Conservation (phyloP, 2,888 invertebrate genomes). For the Formica aserva region DNA sequence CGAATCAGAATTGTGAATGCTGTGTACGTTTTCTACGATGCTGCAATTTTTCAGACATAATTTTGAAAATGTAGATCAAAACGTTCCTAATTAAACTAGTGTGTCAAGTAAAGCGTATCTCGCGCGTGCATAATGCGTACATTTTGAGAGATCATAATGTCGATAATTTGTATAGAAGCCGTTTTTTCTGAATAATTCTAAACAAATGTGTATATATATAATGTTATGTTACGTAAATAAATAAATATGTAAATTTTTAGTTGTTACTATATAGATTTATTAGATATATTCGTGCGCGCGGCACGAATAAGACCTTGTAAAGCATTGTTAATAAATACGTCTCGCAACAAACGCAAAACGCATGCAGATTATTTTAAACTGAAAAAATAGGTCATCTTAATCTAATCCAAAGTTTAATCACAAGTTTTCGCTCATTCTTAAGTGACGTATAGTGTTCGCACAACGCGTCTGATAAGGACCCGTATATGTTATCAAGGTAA, state of each 20-base stretch:
- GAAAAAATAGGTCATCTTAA: not conserved
- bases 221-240: constrained; percentile 54
- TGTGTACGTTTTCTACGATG: constrained; percentile 50
- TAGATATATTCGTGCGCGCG: constrained; percentile 46
- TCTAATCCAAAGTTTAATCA: not conserved
- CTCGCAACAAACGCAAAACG: constrained; percentile 39
- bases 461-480: constrained; percentile 15
- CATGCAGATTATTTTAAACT: not conserved
- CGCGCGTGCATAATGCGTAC: not conserved
- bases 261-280: constrained; percentile 53
- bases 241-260: constrained; percentile 58
- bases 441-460: not conserved
- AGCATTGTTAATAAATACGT: constrained; percentile 76
- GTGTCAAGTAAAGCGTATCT: not conserved
- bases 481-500: constrained; percentile 45
- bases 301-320: constrained; percentile 68
- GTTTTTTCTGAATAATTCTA: constrained; percentile 19
- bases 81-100: constrained; percentile 27
- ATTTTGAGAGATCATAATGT: not conserved
- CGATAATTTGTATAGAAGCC: not conserved
- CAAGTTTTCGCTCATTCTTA: constrained; percentile 11
- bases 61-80: not conserved
- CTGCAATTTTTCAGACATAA: not conserved
- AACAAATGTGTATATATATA: constrained; percentile 54
- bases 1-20: constrained; percentile 17